phyloP scores from a whole-genome alignment of 1,140 invertebrate species.

The Triops longicaudatus region DNA sequence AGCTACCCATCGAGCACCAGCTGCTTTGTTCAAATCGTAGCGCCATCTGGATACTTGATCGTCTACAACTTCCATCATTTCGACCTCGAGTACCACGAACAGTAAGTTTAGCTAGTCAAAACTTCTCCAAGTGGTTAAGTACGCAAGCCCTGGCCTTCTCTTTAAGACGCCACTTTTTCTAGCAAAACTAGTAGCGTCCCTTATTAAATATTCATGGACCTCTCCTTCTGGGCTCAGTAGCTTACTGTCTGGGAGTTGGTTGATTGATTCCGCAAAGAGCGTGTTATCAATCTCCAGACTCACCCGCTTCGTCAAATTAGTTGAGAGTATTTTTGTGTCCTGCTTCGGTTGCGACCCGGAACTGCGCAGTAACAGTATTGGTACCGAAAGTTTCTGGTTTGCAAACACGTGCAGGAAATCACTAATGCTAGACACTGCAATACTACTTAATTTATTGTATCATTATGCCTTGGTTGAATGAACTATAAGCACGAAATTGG shows the following conservation, averaged over 20 bases:
- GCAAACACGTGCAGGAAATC: too few species aligned
- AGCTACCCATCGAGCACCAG: conserved; percentile 59
- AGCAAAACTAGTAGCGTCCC: background rate
- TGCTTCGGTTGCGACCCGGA: too few species aligned
- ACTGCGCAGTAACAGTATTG: too few species aligned
- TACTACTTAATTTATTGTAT: too few species aligned
- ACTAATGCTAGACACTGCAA: too few species aligned
- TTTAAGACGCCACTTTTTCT: background rate
- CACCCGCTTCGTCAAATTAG: background rate
- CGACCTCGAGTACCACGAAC: conserved; percentile 55
- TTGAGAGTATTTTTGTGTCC: background rate
- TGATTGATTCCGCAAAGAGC: background rate
- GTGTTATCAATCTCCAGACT: background rate
- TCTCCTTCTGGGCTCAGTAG: background rate
- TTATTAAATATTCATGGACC: background rate
- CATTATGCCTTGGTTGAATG: too few species aligned
- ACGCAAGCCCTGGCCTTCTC: background rate
- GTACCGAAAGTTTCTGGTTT: too few species aligned
- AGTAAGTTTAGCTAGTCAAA: conserved; percentile 48
- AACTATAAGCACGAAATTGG: too few species aligned
- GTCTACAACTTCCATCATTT: conserved; percentile 59
- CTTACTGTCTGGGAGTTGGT: background rate
- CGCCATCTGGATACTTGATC: conserved; percentile 50
- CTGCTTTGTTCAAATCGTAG: conserved; percentile 51
- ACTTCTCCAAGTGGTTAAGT: background rate